Conservation (phyloP, 37 sponge, comb jelly and placozoan species). For the Amphimedon queenslandica region DNA sequence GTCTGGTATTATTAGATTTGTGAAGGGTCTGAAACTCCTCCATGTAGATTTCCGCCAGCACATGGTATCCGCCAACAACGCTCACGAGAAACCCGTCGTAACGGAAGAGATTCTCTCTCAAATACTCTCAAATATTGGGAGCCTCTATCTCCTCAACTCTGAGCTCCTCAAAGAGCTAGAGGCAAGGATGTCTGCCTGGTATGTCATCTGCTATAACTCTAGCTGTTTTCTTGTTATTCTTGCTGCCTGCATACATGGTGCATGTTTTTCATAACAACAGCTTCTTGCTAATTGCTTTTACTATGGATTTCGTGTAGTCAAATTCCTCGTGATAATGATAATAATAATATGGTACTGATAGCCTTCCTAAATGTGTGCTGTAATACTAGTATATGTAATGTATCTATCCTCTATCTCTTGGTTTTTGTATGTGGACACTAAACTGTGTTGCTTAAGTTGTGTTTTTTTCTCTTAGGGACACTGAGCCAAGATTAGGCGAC, state of each 20-base stretch:
- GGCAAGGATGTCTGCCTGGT: conserved; percentile 62
- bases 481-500: conserved; percentile 65
- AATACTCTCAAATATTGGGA: conserved; percentile 62
- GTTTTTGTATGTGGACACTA: too few species aligned
- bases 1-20: conserved; percentile 51
- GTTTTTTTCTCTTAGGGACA: conserved; percentile 29
- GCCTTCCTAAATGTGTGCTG: too few species aligned
- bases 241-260: too few species aligned
- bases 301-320: too few species aligned
- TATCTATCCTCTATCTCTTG: too few species aligned
- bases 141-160: conserved; percentile 53
- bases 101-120: conserved; percentile 56
- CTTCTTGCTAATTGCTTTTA: too few species aligned
- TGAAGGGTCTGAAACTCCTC: conserved; percentile 58
- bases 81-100: conserved; percentile 62
- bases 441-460: too few species aligned
- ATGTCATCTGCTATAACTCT: neutral
- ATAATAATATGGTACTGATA: too few species aligned
- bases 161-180: conserved; percentile 65
- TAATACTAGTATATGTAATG: too few species aligned
- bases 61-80: conserved; percentile 43
- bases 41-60: conserved; percentile 59
- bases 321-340: too few species aligned
- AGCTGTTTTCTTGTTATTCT: neutral
- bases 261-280: too few species aligned